phyloP scores from a whole-genome alignment of 2,113 vertebrate genomes.

The Melanerpes aurifrons region DNA sequence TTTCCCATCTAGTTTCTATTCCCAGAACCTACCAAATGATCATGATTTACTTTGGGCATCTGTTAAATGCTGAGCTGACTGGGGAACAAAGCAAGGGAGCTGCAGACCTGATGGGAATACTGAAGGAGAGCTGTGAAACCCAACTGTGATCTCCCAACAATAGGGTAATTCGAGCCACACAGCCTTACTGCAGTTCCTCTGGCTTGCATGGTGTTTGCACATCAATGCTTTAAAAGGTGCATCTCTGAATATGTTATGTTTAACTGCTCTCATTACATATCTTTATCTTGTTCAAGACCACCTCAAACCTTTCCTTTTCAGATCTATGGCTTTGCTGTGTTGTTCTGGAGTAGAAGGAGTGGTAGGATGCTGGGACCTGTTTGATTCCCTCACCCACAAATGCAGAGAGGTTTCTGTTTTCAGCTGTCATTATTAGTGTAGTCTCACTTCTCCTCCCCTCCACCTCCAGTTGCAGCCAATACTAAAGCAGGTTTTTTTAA shows the following conservation, averaged over 20 bases:
- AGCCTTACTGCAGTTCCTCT: background rate
- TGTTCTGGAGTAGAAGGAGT: background rate
- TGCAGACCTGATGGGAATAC: slow-evolving; percentile 31
- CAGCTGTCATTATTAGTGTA: slow-evolving; percentile 39
- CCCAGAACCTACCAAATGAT: background rate
- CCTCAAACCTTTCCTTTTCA: background rate
- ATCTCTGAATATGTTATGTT: background rate
- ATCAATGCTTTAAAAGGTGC: background rate
- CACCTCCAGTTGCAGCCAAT: background rate
- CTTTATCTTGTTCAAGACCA: background rate
- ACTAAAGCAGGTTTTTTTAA: background rate
- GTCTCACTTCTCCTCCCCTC: slow-evolving; percentile 33
- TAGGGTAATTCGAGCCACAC: background rate
- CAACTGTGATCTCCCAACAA: background rate
- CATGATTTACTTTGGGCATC: slow-evolving; percentile 52
- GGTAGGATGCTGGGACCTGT: slow-evolving; percentile 7
- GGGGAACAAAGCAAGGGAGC: slow-evolving; percentile 15
- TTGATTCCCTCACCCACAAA: slow-evolving; percentile 3
- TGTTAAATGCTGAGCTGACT: slow-evolving; percentile 33
- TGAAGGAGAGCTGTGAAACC: slow-evolving; percentile 1
- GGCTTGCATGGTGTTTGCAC: background rate
- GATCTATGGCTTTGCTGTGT: background rate
- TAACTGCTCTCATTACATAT: background rate
- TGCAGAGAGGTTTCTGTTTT: slow-evolving; percentile 38
- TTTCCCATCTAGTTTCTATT: slow-evolving; percentile 12